Base-by-base conservation (phyloP, 1,140 invertebrate genomes). In the Mamestra configurata region DNA sequence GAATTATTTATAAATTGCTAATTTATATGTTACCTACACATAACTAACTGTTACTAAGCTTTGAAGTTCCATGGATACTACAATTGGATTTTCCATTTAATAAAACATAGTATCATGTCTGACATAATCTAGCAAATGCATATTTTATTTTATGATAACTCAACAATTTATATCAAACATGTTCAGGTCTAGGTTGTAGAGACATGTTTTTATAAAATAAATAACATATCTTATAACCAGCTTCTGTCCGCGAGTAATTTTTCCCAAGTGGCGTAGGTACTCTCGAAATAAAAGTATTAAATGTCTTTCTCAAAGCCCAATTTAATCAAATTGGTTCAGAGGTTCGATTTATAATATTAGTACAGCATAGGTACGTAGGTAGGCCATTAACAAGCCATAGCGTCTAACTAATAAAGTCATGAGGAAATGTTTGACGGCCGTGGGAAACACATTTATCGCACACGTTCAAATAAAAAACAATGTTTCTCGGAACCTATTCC, bases 401-500 rank as follows among this genome's bases (percentile, higher is more conserved):
- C 43, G 43, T n/a, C 1, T 49, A 49, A 49, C 43, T 37, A 7
- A 64, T 64, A n/a, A 37, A 49, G 13, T 27, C 43, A 71, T 53
- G 68, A 53, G 68, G 68, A 71, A 53, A 71, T 20, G 7, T n/a
- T 8, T 35, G 49, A 71, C 22, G 18, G 27, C 15, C 46, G 68
- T 71, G 68, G 68, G 68, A 71, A 71, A 51, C 15, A 71, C 27
- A 31, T 51, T 53, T 53, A 51, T 51, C 43, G 20, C 11, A 46
- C 22, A 8, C n/a, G 13, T 35, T 20, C 15, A 20, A 8, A 53
- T 53, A 53, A 22, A 61, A 3, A 31, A 61, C 31, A 61, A 20
- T 35, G 27, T 53, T 53, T 71, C 46, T 71, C 27, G 27, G 46
- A 35, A 71, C 13, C 46, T n/a, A 53, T 71, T 51, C 20, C 35